Percentiles rank a stretch among this genome's conserved stretches.
Conservation (phyloP, 37 sponge, comb jelly and placozoan species). For the Axinella damicornis region DNA sequence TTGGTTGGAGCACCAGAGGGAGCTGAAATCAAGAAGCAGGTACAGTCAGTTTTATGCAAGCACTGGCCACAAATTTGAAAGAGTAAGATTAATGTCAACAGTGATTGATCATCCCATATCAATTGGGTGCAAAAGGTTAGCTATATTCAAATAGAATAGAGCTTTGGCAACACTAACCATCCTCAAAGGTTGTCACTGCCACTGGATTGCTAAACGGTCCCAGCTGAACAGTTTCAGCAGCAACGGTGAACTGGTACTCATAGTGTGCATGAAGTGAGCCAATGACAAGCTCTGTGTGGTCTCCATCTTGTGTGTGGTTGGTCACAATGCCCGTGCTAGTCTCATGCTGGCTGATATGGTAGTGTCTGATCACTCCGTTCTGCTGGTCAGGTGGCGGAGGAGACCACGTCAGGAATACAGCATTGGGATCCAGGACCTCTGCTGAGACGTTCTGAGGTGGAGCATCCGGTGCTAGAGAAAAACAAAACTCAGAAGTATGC, state of each 20-base stretch:
- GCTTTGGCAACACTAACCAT: slow-evolving; percentile 9
- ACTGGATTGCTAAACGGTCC: slow-evolving; percentile 23
- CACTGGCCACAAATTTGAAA: too few relatives aligned
- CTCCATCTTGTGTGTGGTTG: background rate
- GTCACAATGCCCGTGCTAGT: background rate
- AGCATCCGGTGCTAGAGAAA: too few relatives aligned
- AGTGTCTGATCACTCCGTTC: slow-evolving; percentile 39
- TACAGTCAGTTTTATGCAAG: too few relatives aligned
- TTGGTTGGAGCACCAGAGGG: slow-evolving; percentile 16
- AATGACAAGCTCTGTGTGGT: background rate
- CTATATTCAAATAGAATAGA: too few relatives aligned
- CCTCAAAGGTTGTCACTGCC: slow-evolving; percentile 14
- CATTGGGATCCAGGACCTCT: too few relatives aligned
- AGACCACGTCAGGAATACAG: background rate
- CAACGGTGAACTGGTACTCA: slow-evolving; percentile 26
- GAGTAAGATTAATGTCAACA: too few relatives aligned
- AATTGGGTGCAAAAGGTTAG: too few relatives aligned
- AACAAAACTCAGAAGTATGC: too few relatives aligned
- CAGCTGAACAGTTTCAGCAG: slow-evolving; percentile 28
- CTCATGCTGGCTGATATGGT: background rate
- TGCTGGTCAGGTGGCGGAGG: background rate
- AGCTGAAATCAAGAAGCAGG: background rate
- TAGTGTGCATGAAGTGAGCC: slow-evolving; percentile 22
- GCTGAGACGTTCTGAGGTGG: too few relatives aligned
- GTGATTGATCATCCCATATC: too few relatives aligned